Conservation (phyloP, 2,113 vertebrate species). For the Myiozetetes cayanensis region DNA sequence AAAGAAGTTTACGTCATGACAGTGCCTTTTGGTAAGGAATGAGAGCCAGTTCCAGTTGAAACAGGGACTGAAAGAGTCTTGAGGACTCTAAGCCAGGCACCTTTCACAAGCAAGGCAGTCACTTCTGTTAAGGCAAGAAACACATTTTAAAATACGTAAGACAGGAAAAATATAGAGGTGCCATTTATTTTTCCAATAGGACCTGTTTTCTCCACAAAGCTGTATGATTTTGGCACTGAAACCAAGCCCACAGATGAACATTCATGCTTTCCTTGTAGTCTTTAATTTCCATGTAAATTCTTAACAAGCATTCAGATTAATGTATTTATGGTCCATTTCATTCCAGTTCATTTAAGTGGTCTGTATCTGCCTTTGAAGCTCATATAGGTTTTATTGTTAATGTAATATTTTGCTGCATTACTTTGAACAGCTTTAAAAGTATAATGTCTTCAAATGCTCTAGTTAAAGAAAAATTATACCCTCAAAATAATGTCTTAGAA, state of each 20-base stretch:
- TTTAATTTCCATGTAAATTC: conserved; percentile 25
- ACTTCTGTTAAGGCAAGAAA: background rate
- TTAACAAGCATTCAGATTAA: background rate
- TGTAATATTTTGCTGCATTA: conserved; percentile 16
- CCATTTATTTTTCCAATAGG: background rate
- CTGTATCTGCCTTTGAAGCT: background rate
- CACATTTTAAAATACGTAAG: background rate
- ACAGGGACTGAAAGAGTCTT: background rate
- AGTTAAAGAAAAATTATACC: conserved; percentile 14
- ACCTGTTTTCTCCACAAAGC: background rate
- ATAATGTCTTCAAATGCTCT: conserved; percentile 17
- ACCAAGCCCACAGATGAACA: background rate
- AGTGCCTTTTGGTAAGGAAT: background rate
- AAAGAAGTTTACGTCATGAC: background rate
- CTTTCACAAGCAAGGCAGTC: background rate
- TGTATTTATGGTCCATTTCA: background rate
- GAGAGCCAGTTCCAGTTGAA: background rate
- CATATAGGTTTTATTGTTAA: background rate
- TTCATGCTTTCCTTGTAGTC: background rate
- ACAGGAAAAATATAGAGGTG: background rate
- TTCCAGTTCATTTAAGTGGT: conserved; percentile 23
- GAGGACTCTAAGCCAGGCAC: background rate
- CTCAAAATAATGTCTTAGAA: conserved; percentile 19
- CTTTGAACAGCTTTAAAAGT: conserved; percentile 43
- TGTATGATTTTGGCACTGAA: conserved; percentile 16